Evolutionary conservation across 1,140 invertebrate genomes (phyloP).

Genomic region (Orussus abietinus): DNA sequence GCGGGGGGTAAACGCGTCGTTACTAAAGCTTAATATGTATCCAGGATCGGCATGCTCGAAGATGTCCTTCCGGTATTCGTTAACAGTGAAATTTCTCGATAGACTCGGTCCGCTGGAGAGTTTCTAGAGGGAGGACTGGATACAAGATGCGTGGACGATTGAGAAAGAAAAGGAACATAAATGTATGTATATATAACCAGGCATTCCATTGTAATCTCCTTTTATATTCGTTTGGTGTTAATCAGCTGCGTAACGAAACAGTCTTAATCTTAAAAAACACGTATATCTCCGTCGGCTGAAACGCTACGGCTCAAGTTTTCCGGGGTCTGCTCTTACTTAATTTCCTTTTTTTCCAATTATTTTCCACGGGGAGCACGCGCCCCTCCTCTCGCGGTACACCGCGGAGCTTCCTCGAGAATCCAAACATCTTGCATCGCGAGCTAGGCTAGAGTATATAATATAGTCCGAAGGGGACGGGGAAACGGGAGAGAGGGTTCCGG

Average conservation of each 20-base stretch:
- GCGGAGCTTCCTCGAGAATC: too few relatives aligned
- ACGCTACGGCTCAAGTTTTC: too few relatives aligned
- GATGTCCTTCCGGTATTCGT: background rate
- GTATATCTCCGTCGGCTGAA: too few relatives aligned
- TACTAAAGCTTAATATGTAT: conserved; percentile 38
- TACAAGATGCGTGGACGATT: conserved; percentile 44
- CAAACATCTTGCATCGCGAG: conserved; percentile 45
- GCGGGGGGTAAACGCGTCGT: too few relatives aligned
- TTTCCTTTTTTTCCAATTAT: too few relatives aligned
- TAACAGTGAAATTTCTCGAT: background rate
- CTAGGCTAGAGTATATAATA: conserved; percentile 26
- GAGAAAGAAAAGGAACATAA: conserved; percentile 21
- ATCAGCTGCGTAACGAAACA: too few relatives aligned
- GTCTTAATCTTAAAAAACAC: too few relatives aligned
- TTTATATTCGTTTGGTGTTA: background rate
- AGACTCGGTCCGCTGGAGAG: conserved; percentile 20
- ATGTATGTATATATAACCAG: too few relatives aligned
- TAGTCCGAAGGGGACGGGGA: conserved; percentile 26
- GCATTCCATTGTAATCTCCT: too few relatives aligned
- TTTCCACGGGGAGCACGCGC: too few relatives aligned
- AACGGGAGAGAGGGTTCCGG: conserved; percentile 32
- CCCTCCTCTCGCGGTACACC: too few relatives aligned
- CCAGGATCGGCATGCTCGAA: conserved; percentile 31
- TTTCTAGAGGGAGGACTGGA: conserved; percentile 38
- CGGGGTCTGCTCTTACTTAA: too few relatives aligned